Evolutionary conservation across 2,888 invertebrate species (phyloP).

Genomic region (Cataglyphis altisquamis): DNA sequence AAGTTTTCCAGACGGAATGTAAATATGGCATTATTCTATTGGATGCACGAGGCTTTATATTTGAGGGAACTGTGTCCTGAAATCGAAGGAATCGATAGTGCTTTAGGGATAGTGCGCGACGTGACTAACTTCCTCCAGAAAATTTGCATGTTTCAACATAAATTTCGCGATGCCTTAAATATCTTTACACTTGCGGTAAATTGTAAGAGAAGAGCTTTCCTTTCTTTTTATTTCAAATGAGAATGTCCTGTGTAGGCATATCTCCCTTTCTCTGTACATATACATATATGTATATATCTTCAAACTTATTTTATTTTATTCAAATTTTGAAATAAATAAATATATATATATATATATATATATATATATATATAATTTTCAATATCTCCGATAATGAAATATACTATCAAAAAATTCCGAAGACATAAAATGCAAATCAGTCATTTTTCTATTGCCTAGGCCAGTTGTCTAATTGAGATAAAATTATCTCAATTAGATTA

Average conservation of each 20-base stretch:
- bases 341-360: background rate
- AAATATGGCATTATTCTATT: constrained; percentile 69
- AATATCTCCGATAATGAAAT: constrained; percentile 48
- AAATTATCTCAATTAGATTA: background rate
- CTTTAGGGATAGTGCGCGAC: constrained; percentile 19
- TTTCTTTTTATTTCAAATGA: background rate
- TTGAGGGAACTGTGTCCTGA: constrained; percentile 64
- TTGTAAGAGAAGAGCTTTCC: constrained; percentile 20
- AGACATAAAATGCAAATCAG: constrained; percentile 21
- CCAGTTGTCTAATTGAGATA: background rate
- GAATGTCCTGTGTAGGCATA: background rate
- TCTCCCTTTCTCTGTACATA: background rate
- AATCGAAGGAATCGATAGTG: constrained; percentile 60
- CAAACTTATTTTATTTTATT: constrained; percentile 25
- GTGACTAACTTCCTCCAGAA: constrained; percentile 23
- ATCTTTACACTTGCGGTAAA: constrained; percentile 3
- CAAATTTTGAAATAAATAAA: background rate
- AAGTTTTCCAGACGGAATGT: constrained; percentile 69
- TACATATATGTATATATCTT: background rate
- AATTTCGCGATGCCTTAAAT: constrained; percentile 31
- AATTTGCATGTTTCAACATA: constrained; percentile 46
- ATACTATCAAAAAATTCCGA: constrained; percentile 61
- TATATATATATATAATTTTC: constrained; percentile 8
- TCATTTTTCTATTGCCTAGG: constrained; percentile 58
- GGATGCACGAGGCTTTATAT: constrained; percentile 54